Percentiles rank a stretch among this genome's conserved stretches.
phyloP scores from a whole-genome alignment of 2,888 invertebrate species.

The Tigriopus californicus region DNA sequence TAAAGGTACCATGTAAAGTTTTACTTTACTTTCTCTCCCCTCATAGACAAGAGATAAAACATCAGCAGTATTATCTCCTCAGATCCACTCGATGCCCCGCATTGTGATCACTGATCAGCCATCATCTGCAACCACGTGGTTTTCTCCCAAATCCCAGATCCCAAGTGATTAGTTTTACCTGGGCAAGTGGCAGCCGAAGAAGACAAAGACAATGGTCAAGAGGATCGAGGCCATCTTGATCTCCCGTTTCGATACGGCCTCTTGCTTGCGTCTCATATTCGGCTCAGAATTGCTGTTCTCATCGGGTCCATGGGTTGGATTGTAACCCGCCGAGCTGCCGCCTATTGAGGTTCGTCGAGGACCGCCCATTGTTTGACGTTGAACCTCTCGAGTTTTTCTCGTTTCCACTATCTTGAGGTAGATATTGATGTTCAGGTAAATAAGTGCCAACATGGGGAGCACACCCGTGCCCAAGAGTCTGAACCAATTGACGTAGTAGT shows the following conservation, averaged over 20 bases:
- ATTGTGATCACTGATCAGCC: no score
- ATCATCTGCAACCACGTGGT: no score
- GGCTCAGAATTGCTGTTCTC: background rate
- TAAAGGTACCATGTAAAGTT: no score
- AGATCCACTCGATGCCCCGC: no score
- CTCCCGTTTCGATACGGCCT: background rate
- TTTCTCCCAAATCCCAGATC: no score
- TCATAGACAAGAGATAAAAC: no score
- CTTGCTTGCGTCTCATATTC: background rate
- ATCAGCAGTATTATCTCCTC: no score
- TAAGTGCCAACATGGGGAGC: constrained; percentile 1
- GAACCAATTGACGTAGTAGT: background rate
- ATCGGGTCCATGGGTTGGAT: background rate
- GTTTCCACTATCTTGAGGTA: background rate
- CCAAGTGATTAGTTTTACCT: background rate
- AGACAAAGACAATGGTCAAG: background rate
- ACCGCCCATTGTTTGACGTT: background rate
- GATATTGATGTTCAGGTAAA: constrained; percentile 5
- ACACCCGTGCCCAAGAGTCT: constrained; percentile 1
- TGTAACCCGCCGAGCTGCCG: background rate
- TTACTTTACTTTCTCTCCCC: no score
- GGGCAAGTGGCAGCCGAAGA: constrained; percentile 5
- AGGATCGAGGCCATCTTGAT: constrained; percentile 5
- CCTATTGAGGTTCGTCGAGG: background rate
- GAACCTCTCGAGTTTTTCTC: background rate